Base-by-base conservation (phyloP, 2,113 vertebrate species). In the Todiramphus chloris region DNA sequence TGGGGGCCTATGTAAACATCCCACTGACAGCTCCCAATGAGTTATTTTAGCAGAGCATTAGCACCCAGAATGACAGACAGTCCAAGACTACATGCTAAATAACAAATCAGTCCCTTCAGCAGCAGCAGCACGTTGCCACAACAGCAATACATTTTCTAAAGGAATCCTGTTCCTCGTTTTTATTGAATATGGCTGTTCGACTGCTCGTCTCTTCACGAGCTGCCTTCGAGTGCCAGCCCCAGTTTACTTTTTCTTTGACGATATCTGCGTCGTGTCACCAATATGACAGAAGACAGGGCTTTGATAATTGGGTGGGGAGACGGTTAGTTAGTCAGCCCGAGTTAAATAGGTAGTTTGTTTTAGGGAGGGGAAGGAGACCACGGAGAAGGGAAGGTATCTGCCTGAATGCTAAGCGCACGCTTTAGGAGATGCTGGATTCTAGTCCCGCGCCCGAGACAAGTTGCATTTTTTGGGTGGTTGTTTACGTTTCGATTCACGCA, bases 1-100 rank as follows among this genome's bases (percentile, higher is more conserved):
- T 97, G 98, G 98, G 96, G 98, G 97, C 98, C 98, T 98, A 97
- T 98, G 98, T 99, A 99, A 99, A 99, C 98, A 98, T 97, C 89
- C 97, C 98, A 95, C 97, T 98, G 98, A 98, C 98, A 98, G 98
- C 98, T 98, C 98, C 98, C 98, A 98, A 98, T 98, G 97, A 98
- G 98, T 98, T 98, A 98, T 98, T 99, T 98, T 98, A 98, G 98
- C 97, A 91, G 95, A 96, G 98, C 97, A 96, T 98, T 98, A 98
- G 98, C 98, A 98, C 98, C 98, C 98, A 97, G 96, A 96, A 96
- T 98, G 97, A 98, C 98, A 98, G 98, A 97, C 98, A 98, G 98
- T 98, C 97, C 96, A 93, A 97, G 98, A 96, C 95, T 97, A 98
- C 97, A 98, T 84, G 98, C 97, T 98, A 98, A 98, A 97, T 98